Base-by-base conservation (phyloP, 2,797 vertebrate genomes). In the Hephaestus fuliginosus region DNA sequence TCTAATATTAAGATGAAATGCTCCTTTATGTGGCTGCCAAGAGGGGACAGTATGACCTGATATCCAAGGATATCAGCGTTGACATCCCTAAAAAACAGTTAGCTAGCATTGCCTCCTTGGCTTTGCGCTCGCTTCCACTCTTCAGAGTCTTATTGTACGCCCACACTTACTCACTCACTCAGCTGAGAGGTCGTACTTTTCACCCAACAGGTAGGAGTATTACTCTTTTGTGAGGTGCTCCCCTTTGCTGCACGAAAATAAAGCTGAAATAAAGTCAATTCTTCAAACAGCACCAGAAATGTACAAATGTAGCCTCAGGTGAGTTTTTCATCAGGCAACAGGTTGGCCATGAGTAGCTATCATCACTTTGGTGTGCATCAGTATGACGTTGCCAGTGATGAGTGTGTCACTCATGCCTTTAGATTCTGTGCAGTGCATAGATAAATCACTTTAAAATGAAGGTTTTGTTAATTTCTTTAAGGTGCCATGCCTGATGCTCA, bases 171-270 rank as follows among this genome's bases (percentile, higher is more conserved):
- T 33, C 30, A 25, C 25, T 25, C 57, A 43, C 75, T 67, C 70
- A 58, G 36, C 33, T 76, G 33, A 55, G 56, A 76, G 76, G 81
- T 83, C 51, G 9, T 22, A 10, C 22, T 64, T 30, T 44, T 83
- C 82, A 76, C 51, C 51, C 22, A 51, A 43, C 80, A 66, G 58
- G 71, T 48, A 51, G 79, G 81, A 62, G 56, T 57, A 33, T 76
- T 17, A 4, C 18, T 56, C 70, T 75, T 76, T 75, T 71, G 64
- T 83, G 56, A 78, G 74, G 78, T 25, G 15, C 43, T 60, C 25
- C 61, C 18, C 3, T 69, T 30, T 76, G 43, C 43, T 8, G 14
- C 60, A 60, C 55, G 57, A 44, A 68, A 43, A 33, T 46, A 73
- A 48, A 81, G 53, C 48, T 28, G 36, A 57, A 67, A 76, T 63